Evolutionary conservation across 2,113 vertebrate species (phyloP), one percentile per base, ranked within the genome.

Genomic region (Lasiurus borealis): DNA sequence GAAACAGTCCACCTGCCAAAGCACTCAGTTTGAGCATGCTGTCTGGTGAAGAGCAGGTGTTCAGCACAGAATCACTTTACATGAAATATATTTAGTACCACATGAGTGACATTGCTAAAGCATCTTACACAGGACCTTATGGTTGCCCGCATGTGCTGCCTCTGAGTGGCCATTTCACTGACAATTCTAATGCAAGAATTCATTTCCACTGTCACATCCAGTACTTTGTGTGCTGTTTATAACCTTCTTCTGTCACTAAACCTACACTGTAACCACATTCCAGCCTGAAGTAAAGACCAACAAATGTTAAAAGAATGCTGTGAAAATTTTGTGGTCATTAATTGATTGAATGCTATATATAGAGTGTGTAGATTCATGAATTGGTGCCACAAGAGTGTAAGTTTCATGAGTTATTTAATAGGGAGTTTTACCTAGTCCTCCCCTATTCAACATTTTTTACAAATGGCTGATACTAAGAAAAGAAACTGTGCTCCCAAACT

Each of bases 101-200:
- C 3, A 27, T 2, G 0, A 3, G 0, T 78, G 57, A 34, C 40
- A 36, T 62, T 80, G 68, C n/a, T 59, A 80, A 34, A 14, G 40
- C 64, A 83, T 3, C 3, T 87, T 82, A 68, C 12, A 14, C 0
- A 52, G 13, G 13, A 0, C 40, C 1, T 6, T 52, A 25, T 73
- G 19, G 15, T 29, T 69, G 2, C 11, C 6, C 76, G 18, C 50
- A 15, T 40, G 8, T 18, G n/a, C 14, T 48, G 68, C 59, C 10
- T 78, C 11, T 54, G 4, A 68, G 59, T 57, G 8, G 52, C 19
- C 34, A 57, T 52, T 93, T 36, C 36, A 9, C 23, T 52, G 36
- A 34, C 44, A 80, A 44, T 25, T 90, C 40, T 18, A 94, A 27
- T 29, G 27, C 10, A 86, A 31, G 6, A 5, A 34, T 75, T 18